Conservation (phyloP, 2,888 invertebrate species). For the Nomada lathburiana region DNA sequence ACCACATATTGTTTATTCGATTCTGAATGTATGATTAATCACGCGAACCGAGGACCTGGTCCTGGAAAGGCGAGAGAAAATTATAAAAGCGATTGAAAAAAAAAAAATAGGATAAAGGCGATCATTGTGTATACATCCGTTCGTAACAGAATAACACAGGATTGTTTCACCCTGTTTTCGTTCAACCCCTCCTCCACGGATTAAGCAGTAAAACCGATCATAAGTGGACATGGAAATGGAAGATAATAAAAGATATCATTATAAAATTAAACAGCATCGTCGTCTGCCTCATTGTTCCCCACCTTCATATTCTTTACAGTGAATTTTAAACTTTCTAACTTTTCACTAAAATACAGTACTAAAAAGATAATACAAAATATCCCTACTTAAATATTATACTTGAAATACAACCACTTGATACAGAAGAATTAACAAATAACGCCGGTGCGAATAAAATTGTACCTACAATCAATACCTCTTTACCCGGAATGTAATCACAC, state of each 20-base stretch:
- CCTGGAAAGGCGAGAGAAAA: background rate
- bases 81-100: background rate
- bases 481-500: no score
- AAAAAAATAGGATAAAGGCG: background rate
- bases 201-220: slow-evolving; percentile 30
- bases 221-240: slow-evolving; percentile 48
- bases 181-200: slow-evolving; percentile 15
- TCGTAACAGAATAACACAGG: slow-evolving; percentile 78
- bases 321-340: no score
- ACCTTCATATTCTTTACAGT: background rate
- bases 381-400: no score
- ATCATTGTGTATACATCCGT: slow-evolving; percentile 79
- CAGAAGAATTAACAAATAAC: no score
- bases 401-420: no score
- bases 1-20: slow-evolving; percentile 67
- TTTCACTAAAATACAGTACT: background rate
- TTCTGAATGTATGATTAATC: slow-evolving; percentile 68
- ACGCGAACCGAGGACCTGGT: slow-evolving; percentile 64
- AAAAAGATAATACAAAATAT: no score
- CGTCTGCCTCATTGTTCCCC: slow-evolving; percentile 1
- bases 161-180: slow-evolving; percentile 37
- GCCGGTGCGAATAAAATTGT: no score
- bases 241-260: slow-evolving; percentile 48
- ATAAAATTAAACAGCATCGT: slow-evolving; percentile 35
- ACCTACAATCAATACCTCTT: no score